Evolutionary conservation across 1,140 invertebrate species (phyloP), one percentile per base, ranked within the genome.

Genomic region (Acromyrmex heyeri): DNA sequence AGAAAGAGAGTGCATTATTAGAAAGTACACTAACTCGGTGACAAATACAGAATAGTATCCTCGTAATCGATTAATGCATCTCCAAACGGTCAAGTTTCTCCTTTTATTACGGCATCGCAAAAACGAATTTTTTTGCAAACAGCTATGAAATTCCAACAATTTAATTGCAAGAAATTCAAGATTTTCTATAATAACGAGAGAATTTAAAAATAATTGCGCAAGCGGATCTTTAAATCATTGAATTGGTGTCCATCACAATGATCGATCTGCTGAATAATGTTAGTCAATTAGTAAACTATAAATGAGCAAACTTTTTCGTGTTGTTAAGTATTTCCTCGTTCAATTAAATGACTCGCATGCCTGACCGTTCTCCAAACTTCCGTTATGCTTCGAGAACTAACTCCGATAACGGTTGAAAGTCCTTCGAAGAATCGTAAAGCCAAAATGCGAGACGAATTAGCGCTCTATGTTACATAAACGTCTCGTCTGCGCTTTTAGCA

Each of bases 311-410:
- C 30, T 55, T 48, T 83, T 73, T 65, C 50, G 55, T 72, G 50
- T 62, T 79, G 65, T 90, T 90, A 65, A 82, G 75, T 86, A 57
- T 55, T 65, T 75, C 62, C 57, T 44, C 73, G 67, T 59, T 87
- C 89, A 79, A 90, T 90, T 90, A 89, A 90, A 38, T 85, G n/a
- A 24, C 24, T 14, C 53, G 53, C 70, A 73, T 55, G 21, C 62
- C 67, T 82, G 83, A 81, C 55, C 70, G 48, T 83, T 64, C 57
- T 30, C 38, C n/a, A 44, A 55, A 77, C 48, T 75, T 81, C 89
- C 88, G 89, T 90, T 90, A 90, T 38, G 16, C 24, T 8, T 12
- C 24, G 24, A 30, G 73, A 44, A 44, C 72, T 62, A 88, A 85
- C 69, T 78, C 27, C 55, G 38, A 82, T 77, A 73, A 86, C 57